These are phyloP conservation scores for Butorides virescens DNA, from an alignment of 2,113 vertebrate species.

Conservation along the genomic window DNA sequence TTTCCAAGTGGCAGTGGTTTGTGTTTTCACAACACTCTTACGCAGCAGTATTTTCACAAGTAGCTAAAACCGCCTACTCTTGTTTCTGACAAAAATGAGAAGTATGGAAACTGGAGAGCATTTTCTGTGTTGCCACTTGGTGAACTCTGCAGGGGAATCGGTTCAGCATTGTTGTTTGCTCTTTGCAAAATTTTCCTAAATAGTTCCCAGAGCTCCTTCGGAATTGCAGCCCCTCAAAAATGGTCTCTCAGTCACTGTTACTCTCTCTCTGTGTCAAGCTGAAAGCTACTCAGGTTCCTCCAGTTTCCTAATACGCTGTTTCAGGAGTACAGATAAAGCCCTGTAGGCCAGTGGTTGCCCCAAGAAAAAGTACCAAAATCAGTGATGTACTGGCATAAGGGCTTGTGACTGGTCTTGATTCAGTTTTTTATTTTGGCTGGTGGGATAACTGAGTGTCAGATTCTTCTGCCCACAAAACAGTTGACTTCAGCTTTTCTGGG, in stretches of 20 bases:
- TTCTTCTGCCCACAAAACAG: not conserved
- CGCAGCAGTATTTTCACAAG: not conserved
- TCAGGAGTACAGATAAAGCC: not conserved
- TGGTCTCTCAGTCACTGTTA: not conserved
- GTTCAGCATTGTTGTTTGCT: not conserved
- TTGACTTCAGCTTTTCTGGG: not conserved
- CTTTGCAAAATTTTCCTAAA: not conserved
- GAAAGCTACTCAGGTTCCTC: not conserved
- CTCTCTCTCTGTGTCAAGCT: not conserved
- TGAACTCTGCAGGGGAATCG: not conserved
- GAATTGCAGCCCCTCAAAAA: not conserved
- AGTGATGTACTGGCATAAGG: not conserved
- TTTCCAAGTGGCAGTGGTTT: not conserved
- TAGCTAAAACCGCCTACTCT: not conserved
- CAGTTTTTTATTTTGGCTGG: not conserved
- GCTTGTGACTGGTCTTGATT: not conserved
- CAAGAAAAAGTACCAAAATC: not conserved
- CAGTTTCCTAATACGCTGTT: not conserved
- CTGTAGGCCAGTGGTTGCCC: accelerated
- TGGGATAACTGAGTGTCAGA: not conserved
- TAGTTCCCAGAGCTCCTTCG: not conserved
- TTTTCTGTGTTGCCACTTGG: not conserved
- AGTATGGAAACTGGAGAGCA: not conserved
- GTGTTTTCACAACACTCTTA: not conserved
- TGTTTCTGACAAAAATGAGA: not conserved